Conservation (phyloP, 2,113 vertebrate genomes). For the Osmerus mordax region DNA sequence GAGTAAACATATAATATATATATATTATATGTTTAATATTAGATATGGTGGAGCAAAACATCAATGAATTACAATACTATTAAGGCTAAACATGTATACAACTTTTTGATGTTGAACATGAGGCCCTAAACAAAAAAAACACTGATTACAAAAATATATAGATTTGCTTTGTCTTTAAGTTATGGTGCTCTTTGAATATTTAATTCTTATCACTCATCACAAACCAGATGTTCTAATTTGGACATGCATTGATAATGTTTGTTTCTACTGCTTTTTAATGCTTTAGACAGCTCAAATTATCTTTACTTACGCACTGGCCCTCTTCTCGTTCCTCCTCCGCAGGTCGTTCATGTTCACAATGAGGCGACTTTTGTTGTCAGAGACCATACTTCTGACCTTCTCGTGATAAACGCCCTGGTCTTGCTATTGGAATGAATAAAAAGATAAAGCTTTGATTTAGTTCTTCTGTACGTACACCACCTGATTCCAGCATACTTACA, state of each 20-base stretch:
- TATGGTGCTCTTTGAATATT: too few species aligned
- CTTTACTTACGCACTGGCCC: constrained; percentile 51
- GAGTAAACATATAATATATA: background rate
- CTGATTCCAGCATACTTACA: constrained; percentile 31
- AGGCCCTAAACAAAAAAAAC: background rate
- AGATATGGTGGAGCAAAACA: background rate
- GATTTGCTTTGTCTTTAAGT: background rate
- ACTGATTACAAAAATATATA: background rate
- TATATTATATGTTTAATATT: too few species aligned
- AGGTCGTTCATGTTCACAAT: constrained; percentile 61
- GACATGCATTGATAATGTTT: too few species aligned
- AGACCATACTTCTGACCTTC: constrained; percentile 57
- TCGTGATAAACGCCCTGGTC: constrained; percentile 63
- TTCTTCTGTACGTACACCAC: too few species aligned
- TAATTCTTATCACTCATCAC: too few species aligned
- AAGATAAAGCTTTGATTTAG: background rate
- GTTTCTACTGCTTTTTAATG: background rate
- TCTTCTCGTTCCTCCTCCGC: constrained; percentile 54
- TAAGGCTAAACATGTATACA: background rate
- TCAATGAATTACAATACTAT: background rate
- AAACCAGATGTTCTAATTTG: too few species aligned
- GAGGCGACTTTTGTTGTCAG: constrained; percentile 52
- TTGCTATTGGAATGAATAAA: constrained; percentile 41
- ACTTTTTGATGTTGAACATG: background rate
- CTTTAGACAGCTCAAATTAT: background rate